phyloP scores from a whole-genome alignment of 2,888 invertebrate genomes.

The Cecidostiba fungosa region DNA sequence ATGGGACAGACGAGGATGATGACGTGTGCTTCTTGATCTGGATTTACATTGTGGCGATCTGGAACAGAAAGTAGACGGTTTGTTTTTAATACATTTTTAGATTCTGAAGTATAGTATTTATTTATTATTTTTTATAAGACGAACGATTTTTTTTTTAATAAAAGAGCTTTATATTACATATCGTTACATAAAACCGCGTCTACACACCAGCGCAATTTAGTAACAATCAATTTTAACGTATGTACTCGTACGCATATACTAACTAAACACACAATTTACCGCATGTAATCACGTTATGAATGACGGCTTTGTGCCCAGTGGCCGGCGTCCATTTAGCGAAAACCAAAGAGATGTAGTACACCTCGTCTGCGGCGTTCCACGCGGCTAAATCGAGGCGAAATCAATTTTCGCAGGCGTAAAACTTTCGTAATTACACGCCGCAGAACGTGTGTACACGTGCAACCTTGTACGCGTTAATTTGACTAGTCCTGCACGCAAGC shows the following conservation, averaged over 20 bases:
- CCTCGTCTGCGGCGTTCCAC: not conserved
- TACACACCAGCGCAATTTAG: not conserved
- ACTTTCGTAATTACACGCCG: constrained; percentile 13
- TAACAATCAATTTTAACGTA: not conserved
- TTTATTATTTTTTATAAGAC: too few species aligned
- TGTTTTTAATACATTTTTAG: too few species aligned
- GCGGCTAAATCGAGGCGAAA: not conserved
- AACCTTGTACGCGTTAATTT: not conserved
- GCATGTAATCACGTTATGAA: constrained; percentile 27
- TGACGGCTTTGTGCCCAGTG: not conserved
- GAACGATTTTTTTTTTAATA: too few species aligned
- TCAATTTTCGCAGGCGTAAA: not conserved
- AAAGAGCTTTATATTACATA: too few species aligned
- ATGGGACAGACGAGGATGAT: not conserved
- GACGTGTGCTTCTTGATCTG: not conserved
- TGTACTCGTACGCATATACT: too few species aligned
- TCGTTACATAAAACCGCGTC: too few species aligned
- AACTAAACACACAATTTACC: constrained; percentile 19
- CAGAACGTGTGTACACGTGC: not conserved
- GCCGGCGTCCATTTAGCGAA: not conserved
- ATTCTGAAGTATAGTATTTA: too few species aligned
- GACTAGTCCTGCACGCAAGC: not conserved
- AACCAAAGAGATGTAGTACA: not conserved
- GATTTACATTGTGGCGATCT: constrained; percentile 1
- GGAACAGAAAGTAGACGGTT: not conserved